Evolutionary conservation across 2,113 vertebrate species (phyloP).

Genomic region (Atherinomorus stipes): DNA sequence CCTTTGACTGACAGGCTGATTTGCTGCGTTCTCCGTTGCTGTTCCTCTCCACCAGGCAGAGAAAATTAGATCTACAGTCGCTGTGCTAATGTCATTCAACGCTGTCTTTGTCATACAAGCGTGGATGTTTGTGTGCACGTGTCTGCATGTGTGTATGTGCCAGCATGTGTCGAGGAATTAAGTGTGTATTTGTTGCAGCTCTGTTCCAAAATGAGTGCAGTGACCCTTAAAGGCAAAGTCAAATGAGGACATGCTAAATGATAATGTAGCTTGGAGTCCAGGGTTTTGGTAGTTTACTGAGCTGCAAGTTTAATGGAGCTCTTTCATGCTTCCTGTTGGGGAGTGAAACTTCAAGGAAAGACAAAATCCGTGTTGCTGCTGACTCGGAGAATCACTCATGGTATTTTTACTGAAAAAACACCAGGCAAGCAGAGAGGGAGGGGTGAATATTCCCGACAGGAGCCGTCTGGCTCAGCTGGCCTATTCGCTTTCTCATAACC

Average conservation of each 20-base stretch:
- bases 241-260: constrained; percentile 34
- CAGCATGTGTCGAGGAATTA: constrained; percentile 9
- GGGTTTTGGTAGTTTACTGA: constrained; percentile 21
- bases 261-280: constrained; percentile 40
- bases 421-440: constrained; percentile 12
- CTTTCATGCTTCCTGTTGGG: constrained; percentile 26
- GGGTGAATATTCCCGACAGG: constrained; percentile 29
- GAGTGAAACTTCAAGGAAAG: constrained; percentile 21
- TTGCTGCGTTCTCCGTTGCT: constrained; percentile 61
- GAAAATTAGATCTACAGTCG: constrained; percentile 75
- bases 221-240: constrained; percentile 55
- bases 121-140: constrained; percentile 32
- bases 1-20: constrained; percentile 76
- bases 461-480: constrained; percentile 42
- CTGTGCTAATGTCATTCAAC: constrained; percentile 71
- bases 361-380: constrained; percentile 18
- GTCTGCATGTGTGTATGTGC: constrained; percentile 42
- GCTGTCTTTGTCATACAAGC: constrained; percentile 37
- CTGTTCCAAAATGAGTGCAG: constrained; percentile 35
- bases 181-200: constrained; percentile 15
- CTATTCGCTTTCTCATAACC: constrained; percentile 32
- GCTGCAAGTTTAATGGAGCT: constrained; percentile 20
- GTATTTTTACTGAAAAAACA: constrained; percentile 43
- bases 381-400: constrained; percentile 43
- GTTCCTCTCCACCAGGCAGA: constrained; percentile 72